These are phyloP conservation scores for Brachionus paranguensis DNA, from an alignment of 1,140 invertebrate genomes.

Conservation along the genomic window DNA sequence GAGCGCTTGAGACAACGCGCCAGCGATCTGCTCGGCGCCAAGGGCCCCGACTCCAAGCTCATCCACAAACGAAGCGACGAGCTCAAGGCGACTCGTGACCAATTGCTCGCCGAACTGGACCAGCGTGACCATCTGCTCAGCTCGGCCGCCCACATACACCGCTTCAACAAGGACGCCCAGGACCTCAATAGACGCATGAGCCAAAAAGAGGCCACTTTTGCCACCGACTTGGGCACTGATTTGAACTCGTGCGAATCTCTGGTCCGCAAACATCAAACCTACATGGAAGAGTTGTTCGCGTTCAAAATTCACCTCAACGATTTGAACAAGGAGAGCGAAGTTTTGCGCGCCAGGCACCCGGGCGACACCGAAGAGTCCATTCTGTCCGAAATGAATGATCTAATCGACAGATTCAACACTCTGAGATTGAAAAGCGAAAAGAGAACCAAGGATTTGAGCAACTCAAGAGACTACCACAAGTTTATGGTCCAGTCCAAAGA, in stretches of 20 bases:
- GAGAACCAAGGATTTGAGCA: not conserved
- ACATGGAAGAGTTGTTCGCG: not conserved
- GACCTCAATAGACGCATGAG: not conserved
- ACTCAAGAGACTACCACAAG: not conserved
- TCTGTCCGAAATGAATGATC: not conserved
- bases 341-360: not conserved
- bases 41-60: not conserved
- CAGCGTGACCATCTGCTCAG: not conserved
- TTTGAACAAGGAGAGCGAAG: slow-evolving; percentile 13
- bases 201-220: slow-evolving; percentile 11
- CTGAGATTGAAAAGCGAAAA: not conserved
- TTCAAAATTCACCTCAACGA: not conserved
- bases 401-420: not conserved
- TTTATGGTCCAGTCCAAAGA: not conserved
- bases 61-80: slow-evolving; percentile 19
- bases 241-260: slow-evolving; percentile 13
- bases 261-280: slow-evolving; percentile 13
- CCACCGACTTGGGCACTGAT: not conserved
- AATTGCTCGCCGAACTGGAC: not conserved
- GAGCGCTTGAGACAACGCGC: not conserved
- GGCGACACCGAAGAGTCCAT: slow-evolving; percentile 26
- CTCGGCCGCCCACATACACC: not conserved
- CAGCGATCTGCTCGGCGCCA: not conserved
- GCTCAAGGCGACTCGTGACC: not conserved
- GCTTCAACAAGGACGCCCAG: slow-evolving; percentile 29